These are phyloP conservation scores for Salvelinus alpinus DNA, from an alignment of 2,113 vertebrate species.

Conservation along the genomic window DNA sequence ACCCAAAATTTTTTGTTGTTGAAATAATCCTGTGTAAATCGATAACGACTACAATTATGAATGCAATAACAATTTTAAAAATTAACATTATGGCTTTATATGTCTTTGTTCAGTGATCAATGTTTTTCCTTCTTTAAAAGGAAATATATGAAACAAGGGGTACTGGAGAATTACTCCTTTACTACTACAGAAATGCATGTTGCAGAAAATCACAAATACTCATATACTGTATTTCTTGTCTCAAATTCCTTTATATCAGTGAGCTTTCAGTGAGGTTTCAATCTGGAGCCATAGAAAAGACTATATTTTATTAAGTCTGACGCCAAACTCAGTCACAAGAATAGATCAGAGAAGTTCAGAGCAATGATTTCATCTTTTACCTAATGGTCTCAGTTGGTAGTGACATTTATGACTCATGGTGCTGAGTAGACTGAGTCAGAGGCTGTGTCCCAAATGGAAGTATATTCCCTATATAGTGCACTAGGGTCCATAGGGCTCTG, in stretches of 20 bases:
- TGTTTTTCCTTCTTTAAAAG: background rate
- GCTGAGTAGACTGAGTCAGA: background rate
- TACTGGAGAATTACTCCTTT: no score
- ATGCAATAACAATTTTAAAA: no score
- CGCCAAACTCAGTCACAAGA: background rate
- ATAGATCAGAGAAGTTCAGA: background rate
- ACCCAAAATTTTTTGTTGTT: background rate
- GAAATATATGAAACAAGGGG: background rate
- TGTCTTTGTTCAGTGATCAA: background rate
- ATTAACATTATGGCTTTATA: background rate
- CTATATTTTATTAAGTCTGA: background rate
- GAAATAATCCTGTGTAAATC: background rate
- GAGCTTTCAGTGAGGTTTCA: no score
- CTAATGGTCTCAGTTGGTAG: background rate
- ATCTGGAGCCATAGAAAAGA: background rate
- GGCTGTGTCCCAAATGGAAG: no score
- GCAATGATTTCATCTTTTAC: background rate
- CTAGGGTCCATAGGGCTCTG: no score
- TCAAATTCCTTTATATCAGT: no score
- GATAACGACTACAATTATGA: background rate
- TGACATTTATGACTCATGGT: background rate
- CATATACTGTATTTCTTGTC: no score
- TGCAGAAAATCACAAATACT: no score
- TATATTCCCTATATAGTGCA: no score
- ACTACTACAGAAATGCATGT: no score